Evolutionary conservation across 2,888 invertebrate species (phyloP), one percentile per base, ranked within the genome.

Genomic region (Metopia argyrocephala): DNA sequence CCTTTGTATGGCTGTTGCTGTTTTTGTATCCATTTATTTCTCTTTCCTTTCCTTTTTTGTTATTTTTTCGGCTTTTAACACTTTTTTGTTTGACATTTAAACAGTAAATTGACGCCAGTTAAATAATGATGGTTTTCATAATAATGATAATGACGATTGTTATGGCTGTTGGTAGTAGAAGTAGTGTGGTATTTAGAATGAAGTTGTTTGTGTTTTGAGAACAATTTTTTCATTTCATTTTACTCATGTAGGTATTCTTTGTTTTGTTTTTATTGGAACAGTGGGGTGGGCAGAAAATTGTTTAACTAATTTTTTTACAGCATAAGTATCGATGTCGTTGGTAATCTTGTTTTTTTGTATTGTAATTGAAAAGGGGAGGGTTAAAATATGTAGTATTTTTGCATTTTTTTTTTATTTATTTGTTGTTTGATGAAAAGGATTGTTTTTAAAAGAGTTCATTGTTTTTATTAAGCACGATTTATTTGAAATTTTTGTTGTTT

Each of bases 81-180:
- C 82, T 83, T 85, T 81, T 84, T 85, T 88, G 89, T 89, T 87
- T 87, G 88, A 86, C 87, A 87, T 88, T 88, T 88, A 88, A 88
- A 87, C 89, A 88, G 88, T 88, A 88, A 89, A 88, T 89, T 88
- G 88, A 86, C 89, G 88, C 86, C 88, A 87, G 87, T 87, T 89
- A 88, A 87, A 86, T 87, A 87, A 85, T 84, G 87, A 81, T 78
- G 70, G 66, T 75, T 81, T 78, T 57, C 56, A 56, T 81, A 74
- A 81, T 74, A 65, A 64, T 57, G 61, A 56, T 81, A 74, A 81
- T 74, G 70, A 64, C 56, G 48, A 68, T 38, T 46, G 70, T 70
- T 54, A 70, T 61, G 23, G 23, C 21, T 45, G 46, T 23, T 18
- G 23, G 52, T 20, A 12, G n/a, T 61, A 9, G 38, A 28, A 0